phyloP scores from a whole-genome alignment of 1,140 invertebrate genomes.

The Atta cephalotes region DNA sequence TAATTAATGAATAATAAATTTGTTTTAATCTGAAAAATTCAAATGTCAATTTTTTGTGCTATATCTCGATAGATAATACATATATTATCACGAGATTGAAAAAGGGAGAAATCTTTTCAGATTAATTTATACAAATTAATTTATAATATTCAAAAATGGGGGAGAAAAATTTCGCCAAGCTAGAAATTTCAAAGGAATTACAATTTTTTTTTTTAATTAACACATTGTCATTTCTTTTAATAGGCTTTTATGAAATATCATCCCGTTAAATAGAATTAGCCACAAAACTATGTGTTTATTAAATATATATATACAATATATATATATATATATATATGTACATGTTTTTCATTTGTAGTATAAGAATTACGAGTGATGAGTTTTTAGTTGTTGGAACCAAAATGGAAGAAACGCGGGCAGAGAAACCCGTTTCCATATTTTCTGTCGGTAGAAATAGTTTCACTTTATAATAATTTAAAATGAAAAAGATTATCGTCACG shows the following conservation, averaged over 20 bases:
- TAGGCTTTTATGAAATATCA: constrained; percentile 8
- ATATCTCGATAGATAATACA: background rate
- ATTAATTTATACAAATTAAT: background rate
- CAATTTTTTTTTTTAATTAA: background rate
- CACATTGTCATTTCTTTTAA: background rate
- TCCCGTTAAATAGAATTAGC: background rate
- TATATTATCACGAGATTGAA: background rate
- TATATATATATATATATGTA: too few species aligned
- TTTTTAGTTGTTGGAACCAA: constrained; percentile 31
- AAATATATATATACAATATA: background rate
- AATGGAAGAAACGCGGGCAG: constrained; percentile 17
- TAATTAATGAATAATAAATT: constrained; percentile 26
- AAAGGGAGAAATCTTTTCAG: background rate
- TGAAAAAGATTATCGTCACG: constrained; percentile 54
- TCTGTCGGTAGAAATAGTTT: constrained; percentile 26
- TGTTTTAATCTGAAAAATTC: background rate
- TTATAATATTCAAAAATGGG: background rate
- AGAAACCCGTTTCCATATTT: background rate
- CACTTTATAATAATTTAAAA: constrained; percentile 39
- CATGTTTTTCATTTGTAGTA: background rate
- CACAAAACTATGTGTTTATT: constrained; percentile 20
- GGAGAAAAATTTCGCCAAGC: background rate
- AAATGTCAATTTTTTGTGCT: background rate
- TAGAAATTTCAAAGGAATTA: background rate
- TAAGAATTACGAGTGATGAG: background rate